Percentiles rank a stretch among this genome's conserved stretches.
Evolutionary conservation across 2,888 invertebrate genomes (phyloP).

Genomic region (Drosophila tripunctata): DNA sequence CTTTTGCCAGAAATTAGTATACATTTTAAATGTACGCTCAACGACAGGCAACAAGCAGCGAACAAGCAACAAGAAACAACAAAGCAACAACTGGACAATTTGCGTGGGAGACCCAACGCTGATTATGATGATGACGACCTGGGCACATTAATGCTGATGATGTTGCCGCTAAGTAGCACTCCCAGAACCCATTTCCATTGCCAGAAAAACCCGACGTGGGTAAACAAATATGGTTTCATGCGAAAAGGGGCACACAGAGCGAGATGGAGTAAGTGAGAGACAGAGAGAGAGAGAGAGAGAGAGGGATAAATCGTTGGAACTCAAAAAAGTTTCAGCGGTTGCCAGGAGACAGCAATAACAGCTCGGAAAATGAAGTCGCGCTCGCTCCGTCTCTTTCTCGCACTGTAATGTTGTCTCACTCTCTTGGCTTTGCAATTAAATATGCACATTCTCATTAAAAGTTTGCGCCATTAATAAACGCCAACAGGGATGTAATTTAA

Average conservation of each 20-base stretch:
- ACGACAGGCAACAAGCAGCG: background rate
- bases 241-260: slow-evolving; percentile 16
- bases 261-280: background rate
- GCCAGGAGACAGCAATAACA: slow-evolving; percentile 32
- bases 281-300: background rate
- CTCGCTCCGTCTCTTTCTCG: background rate
- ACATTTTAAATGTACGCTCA: slow-evolving; percentile 45
- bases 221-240: slow-evolving; percentile 48
- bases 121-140: slow-evolving; percentile 70
- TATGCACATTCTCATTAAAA: slow-evolving; percentile 79
- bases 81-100: slow-evolving; percentile 55
- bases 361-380: slow-evolving; percentile 51
- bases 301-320: slow-evolving; percentile 10
- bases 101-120: slow-evolving; percentile 61
- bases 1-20: slow-evolving; percentile 38
- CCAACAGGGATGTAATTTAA: slow-evolving; percentile 79
- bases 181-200: slow-evolving; percentile 53
- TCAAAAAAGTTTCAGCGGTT: slow-evolving; percentile 45
- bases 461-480: slow-evolving; percentile 79
- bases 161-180: slow-evolving; percentile 74
- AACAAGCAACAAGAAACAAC: slow-evolving; percentile 22
- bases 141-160: slow-evolving; percentile 74
- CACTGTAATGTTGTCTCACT: slow-evolving; percentile 42
- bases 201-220: slow-evolving; percentile 35
- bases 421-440: slow-evolving; percentile 74